These are phyloP conservation scores for Idaea biselata DNA, from an alignment of 2,888 invertebrate species.

Conservation along the genomic window DNA sequence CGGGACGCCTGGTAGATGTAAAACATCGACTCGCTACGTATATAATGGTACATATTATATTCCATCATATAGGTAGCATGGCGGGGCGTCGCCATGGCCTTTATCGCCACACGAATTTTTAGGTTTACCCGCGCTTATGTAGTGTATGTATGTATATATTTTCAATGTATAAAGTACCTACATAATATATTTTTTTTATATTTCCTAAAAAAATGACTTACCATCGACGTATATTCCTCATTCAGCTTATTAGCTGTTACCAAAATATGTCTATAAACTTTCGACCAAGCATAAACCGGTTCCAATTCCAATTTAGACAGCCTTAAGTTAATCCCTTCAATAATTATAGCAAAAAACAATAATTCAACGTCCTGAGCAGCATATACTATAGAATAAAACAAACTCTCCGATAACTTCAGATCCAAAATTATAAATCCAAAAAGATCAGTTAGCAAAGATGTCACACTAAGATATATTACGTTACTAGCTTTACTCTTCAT, in stretches of 20 bases:
- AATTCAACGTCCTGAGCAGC: conserved; percentile 57
- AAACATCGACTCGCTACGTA: no score
- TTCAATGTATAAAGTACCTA: no score
- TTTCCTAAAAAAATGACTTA: conserved; percentile 29
- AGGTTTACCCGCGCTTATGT: no score
- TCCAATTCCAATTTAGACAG: conserved; percentile 36
- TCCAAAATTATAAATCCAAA: conserved; percentile 33
- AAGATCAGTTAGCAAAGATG: conserved; percentile 40
- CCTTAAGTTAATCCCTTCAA: conserved; percentile 51
- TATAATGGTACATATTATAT: no score
- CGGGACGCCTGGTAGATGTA: no score
- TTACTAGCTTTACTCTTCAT: conserved; percentile 26
- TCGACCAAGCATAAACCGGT: conserved; percentile 37
- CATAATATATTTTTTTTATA: no score
- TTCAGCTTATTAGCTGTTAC: conserved; percentile 47
- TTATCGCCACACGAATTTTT: no score
- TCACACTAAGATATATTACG: conserved; percentile 23
- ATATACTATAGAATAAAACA: conserved; percentile 38
- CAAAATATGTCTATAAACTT: conserved; percentile 51
- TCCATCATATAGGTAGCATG: no score
- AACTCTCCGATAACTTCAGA: conserved; percentile 24
- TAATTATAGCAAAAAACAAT: conserved; percentile 43
- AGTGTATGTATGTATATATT: no score
- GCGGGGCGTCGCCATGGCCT: no score
- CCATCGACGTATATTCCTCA: conserved; percentile 47